Conservation (phyloP, 2,797 vertebrate species). For the Sylvia borin region DNA sequence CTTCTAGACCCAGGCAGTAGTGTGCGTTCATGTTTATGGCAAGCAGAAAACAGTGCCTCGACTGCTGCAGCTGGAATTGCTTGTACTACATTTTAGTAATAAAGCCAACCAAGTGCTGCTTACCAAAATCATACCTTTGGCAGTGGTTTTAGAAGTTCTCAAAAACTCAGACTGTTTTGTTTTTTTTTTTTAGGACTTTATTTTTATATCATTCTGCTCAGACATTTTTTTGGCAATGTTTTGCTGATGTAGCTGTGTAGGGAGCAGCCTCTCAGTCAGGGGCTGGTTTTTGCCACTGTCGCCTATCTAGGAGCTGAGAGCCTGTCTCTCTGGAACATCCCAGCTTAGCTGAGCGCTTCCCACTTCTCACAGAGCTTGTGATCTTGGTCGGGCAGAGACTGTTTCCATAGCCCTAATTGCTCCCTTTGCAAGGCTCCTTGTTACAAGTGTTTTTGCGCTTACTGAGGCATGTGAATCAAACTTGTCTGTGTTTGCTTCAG, state of each 20-base stretch:
- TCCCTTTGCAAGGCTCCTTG: constrained; percentile 31
- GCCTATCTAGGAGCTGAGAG: background rate
- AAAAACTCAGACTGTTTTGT: background rate
- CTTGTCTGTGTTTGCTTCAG: constrained; percentile 41
- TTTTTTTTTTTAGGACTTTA: background rate
- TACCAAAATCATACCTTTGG: background rate
- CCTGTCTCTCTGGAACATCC: background rate
- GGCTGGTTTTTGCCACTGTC: background rate
- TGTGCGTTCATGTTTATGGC: background rate
- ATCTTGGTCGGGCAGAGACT: constrained; percentile 14
- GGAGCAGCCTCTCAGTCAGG: background rate
- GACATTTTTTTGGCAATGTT: background rate
- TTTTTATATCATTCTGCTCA: background rate
- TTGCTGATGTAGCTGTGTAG: background rate
- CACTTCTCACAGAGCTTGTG: background rate
- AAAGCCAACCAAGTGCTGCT: background rate
- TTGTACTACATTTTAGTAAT: background rate
- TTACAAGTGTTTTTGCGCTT: constrained; percentile 54
- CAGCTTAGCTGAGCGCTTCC: background rate
- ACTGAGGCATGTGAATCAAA: constrained; percentile 59
- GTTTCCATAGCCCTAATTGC: constrained; percentile 55
- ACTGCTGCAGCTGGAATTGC: background rate
- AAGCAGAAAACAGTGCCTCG: background rate
- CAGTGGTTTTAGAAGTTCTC: background rate
- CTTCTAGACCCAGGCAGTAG: background rate